A percentile compares a stretch with the other conserved stretches of the same genome.
Evolutionary conservation across 1,140 invertebrate genomes (phyloP).

Genomic region (Helicoverpa zea): DNA sequence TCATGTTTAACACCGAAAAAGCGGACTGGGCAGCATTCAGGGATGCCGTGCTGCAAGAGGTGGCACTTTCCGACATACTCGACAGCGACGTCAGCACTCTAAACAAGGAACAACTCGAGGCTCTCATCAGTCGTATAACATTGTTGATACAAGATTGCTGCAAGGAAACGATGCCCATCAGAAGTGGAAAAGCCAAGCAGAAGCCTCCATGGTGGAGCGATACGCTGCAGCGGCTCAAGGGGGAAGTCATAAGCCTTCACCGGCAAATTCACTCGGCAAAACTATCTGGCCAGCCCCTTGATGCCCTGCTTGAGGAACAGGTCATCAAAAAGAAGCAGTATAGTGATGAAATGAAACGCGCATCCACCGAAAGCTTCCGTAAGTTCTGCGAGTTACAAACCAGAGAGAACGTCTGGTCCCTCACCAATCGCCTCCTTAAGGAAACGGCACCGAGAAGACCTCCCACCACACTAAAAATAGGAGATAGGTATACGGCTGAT

Average conservation of each 20-base stretch:
- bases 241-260: too few relatives aligned
- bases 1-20: constrained; percentile 19
- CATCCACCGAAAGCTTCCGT: constrained; percentile 50
- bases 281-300: background rate
- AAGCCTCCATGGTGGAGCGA: too few relatives aligned
- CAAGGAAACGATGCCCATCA: background rate
- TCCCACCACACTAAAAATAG: too few relatives aligned
- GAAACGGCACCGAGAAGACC: too few relatives aligned
- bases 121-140: constrained; percentile 15
- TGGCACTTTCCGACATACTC: too few relatives aligned
- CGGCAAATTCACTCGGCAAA: background rate
- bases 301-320: background rate
- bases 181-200: too few relatives aligned
- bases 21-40: background rate
- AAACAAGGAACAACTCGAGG: background rate
- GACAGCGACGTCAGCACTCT: background rate
- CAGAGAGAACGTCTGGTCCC: too few relatives aligned
- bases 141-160: constrained; percentile 6
- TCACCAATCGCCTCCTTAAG: too few relatives aligned
- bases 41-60: too few relatives aligned
- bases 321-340: background rate
- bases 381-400: constrained; percentile 46
- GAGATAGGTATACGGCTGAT: too few relatives aligned
- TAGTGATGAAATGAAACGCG: background rate
- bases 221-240: background rate